Evolutionary conservation across 2,888 invertebrate species (phyloP).

Genomic region (Scaptomyza flava): DNA sequence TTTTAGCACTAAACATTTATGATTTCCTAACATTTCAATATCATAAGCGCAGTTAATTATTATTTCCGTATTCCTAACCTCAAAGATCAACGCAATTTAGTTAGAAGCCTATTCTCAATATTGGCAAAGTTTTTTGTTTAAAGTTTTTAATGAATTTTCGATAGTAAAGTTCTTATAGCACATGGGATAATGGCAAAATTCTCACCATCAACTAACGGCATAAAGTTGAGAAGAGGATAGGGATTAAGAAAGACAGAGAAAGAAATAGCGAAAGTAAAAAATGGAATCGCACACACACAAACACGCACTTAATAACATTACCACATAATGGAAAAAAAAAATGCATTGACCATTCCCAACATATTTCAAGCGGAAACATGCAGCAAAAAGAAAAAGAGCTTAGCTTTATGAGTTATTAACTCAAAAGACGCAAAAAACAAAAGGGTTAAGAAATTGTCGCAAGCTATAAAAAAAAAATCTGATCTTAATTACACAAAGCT

Average conservation of each 20-base stretch:
- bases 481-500: constrained; percentile 60
- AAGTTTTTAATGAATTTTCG: neutral
- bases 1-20: constrained; percentile 24
- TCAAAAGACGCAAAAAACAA: constrained; percentile 34
- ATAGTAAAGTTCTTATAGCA: constrained; percentile 3
- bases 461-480: constrained; percentile 39
- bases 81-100: constrained; percentile 10
- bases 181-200: constrained; percentile 31
- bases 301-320: constrained; percentile 43
- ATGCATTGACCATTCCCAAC: constrained; percentile 32
- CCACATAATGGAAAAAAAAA: constrained; percentile 38
- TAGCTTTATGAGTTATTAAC: constrained; percentile 54
- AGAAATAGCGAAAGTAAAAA: constrained; percentile 23
- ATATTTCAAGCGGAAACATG: constrained; percentile 42
- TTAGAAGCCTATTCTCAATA: neutral
- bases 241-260: constrained; percentile 6
- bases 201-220: constrained; percentile 31
- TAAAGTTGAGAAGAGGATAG: neutral
- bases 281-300: constrained; percentile 14
- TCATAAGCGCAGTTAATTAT: neutral
- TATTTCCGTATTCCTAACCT: constrained; percentile 13
- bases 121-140: constrained; percentile 7
- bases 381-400: constrained; percentile 38
- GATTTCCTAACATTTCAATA: constrained; percentile 13
- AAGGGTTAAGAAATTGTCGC: constrained; percentile 56